A percentile compares a stretch with the other conserved stretches of the same genome.
Evolutionary conservation across 2,797 vertebrate species (phyloP).

Genomic region (Pipistrellus nathusii): DNA sequence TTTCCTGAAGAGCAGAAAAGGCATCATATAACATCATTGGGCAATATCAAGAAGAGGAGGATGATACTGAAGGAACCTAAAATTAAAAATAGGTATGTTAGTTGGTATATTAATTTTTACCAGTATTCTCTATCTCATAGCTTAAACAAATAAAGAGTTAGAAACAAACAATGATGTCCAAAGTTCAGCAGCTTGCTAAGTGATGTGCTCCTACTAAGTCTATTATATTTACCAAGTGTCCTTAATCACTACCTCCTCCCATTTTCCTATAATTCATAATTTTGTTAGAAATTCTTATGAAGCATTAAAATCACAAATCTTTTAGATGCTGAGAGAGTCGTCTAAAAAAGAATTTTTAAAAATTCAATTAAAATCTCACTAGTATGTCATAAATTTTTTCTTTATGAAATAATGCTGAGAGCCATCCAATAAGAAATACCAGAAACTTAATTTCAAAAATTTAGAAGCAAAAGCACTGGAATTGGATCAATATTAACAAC

Average conservation of each 20-base stretch:
- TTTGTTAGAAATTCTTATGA: background rate
- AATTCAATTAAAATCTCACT: background rate
- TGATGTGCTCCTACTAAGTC: background rate
- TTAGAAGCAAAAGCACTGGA: background rate
- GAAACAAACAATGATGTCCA: background rate
- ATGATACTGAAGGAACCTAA: conserved; percentile 95
- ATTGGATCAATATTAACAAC: background rate
- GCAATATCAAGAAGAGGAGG: conserved; percentile 95
- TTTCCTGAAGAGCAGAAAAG: conserved; percentile 84
- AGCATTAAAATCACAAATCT: background rate
- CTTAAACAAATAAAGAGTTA: background rate
- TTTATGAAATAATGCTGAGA: background rate
- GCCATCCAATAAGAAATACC: background rate
- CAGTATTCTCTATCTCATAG: background rate
- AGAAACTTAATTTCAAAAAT: conserved; percentile 11
- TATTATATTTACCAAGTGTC: too few species aligned
- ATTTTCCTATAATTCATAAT: background rate
- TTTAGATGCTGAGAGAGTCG: background rate
- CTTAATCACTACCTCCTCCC: background rate
- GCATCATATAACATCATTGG: conserved; percentile 90
- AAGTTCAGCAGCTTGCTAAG: background rate
- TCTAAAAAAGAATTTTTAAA: background rate
- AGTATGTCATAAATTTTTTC: background rate
- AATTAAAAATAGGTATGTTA: conserved; percentile 62
- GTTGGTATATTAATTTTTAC: background rate